A percentile compares a stretch with the other conserved stretches of the same genome.
Evolutionary conservation across 2,797 vertebrate genomes (phyloP).

Genomic region (Spheniscus humboldti): DNA sequence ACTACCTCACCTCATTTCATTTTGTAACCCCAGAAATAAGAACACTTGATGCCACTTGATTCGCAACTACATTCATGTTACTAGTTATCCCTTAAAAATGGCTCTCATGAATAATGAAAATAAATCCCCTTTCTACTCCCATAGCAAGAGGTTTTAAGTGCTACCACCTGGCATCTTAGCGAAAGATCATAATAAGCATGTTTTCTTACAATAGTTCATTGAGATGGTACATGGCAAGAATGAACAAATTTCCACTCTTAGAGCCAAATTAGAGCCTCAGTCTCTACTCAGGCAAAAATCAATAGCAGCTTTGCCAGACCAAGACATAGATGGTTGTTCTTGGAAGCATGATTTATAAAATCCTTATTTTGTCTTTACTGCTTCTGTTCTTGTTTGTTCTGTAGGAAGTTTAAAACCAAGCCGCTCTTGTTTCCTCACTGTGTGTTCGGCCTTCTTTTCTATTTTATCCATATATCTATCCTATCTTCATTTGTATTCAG

Average conservation of each 20-base stretch:
- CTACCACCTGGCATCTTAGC: constrained; percentile 66
- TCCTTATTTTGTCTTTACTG: background rate
- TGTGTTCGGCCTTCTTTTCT: background rate
- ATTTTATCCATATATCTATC: background rate
- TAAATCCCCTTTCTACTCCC: constrained; percentile 56
- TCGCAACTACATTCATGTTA: constrained; percentile 17
- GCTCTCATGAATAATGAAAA: constrained; percentile 66
- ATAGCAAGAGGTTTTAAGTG: constrained; percentile 62
- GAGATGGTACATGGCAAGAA: constrained; percentile 63
- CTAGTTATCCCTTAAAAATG: constrained; percentile 60
- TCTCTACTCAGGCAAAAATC: constrained; percentile 13
- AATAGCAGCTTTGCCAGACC: background rate
- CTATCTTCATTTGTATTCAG: background rate
- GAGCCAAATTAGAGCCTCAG: constrained; percentile 26
- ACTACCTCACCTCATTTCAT: background rate
- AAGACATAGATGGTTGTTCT: background rate
- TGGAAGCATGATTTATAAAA: background rate
- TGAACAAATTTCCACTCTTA: constrained; percentile 48
- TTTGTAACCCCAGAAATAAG: constrained; percentile 16
- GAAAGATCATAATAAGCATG: constrained; percentile 69
- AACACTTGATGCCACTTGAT: constrained; percentile 43
- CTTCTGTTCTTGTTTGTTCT: background rate
- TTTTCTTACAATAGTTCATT: constrained; percentile 72
- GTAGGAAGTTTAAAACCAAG: background rate
- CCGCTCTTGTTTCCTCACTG: background rate